Conservation (phyloP, 64 coral and sea anemone species). For the Pocillopora damicornis region DNA sequence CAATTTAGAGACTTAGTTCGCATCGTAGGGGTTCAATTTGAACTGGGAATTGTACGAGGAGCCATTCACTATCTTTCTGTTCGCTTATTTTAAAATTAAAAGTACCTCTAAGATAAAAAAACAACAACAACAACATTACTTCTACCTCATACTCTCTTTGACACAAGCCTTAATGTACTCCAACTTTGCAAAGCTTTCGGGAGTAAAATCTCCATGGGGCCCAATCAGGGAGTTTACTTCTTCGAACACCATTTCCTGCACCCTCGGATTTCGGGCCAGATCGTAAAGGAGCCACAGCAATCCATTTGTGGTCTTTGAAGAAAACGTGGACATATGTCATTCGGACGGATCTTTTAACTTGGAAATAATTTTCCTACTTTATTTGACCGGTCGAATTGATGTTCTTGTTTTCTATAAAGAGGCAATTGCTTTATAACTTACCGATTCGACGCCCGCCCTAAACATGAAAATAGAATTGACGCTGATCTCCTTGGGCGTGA, state of each 20-base stretch:
- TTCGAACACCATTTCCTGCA: conserved; percentile 30
- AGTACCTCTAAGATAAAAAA: no score
- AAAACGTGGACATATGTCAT: neutral
- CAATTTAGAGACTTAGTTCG: no score
- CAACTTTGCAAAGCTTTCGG: conserved; percentile 31
- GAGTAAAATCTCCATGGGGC: conserved; percentile 8
- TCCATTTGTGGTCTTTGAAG: conserved; percentile 26
- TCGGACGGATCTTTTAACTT: neutral
- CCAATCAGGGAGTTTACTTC: conserved; percentile 26
- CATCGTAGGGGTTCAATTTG: no score
- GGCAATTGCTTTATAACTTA: neutral
- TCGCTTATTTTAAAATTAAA: no score
- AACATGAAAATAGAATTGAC: neutral
- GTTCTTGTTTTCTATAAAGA: neutral
- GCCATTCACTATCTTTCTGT: no score
- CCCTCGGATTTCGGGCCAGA: conserved; percentile 34
- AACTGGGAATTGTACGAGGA: no score
- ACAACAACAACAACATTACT: no score
- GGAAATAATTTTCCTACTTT: neutral
- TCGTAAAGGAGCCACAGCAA: conserved; percentile 55
- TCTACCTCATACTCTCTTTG: conserved; percentile 58
- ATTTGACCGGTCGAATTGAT: no score
- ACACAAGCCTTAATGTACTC: conserved; percentile 54
- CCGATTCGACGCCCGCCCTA: neutral
- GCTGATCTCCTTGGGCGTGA: neutral